Evolutionary conservation across 2,113 vertebrate genomes (phyloP).

Genomic region (Malurus alboscapulatus): DNA sequence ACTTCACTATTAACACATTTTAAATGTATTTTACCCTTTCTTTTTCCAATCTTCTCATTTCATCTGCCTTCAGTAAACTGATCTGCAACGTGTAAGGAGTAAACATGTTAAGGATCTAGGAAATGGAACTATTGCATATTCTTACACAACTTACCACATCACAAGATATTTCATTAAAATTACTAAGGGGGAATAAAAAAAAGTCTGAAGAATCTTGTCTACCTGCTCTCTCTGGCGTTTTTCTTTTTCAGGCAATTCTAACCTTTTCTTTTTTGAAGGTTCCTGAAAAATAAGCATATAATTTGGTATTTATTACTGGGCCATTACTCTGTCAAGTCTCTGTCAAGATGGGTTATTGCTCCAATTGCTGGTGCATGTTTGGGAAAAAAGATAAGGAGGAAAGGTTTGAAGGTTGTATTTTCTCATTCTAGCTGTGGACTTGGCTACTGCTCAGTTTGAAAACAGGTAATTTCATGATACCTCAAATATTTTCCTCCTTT

Average conservation of each 20-base stretch:
- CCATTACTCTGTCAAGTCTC: background rate
- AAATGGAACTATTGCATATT: background rate
- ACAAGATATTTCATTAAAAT: background rate
- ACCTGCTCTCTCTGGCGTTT: conserved; percentile 91
- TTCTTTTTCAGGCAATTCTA: conserved; percentile 86
- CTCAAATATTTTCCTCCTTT: conserved; percentile 89
- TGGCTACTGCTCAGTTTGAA: conserved; percentile 40
- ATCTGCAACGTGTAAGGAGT: conserved; percentile 74
- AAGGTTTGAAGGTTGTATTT: conserved; percentile 62
- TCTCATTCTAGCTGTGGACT: background rate
- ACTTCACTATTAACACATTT: conserved; percentile 15
- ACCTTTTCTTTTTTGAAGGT: conserved; percentile 79
- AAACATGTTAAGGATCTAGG: conserved; percentile 18
- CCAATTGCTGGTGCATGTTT: background rate
- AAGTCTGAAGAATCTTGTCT: conserved; percentile 35
- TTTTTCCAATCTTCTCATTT: conserved; percentile 88
- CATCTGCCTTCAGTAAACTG: conserved; percentile 85
- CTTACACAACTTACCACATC: background rate
- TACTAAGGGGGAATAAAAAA: background rate
- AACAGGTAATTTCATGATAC: conserved; percentile 77
- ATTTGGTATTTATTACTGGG: conserved; percentile 19
- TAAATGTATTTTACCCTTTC: conserved; percentile 81
- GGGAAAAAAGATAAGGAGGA: conserved; percentile 67
- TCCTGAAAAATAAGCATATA: conserved; percentile 78
- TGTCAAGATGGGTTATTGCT: conserved; percentile 11